Percentiles rank a stretch among this genome's conserved stretches.
These are phyloP conservation scores for Onychomys leucogaster DNA, from an alignment of 2,797 vertebrate genomes.

Conservation along the genomic window DNA sequence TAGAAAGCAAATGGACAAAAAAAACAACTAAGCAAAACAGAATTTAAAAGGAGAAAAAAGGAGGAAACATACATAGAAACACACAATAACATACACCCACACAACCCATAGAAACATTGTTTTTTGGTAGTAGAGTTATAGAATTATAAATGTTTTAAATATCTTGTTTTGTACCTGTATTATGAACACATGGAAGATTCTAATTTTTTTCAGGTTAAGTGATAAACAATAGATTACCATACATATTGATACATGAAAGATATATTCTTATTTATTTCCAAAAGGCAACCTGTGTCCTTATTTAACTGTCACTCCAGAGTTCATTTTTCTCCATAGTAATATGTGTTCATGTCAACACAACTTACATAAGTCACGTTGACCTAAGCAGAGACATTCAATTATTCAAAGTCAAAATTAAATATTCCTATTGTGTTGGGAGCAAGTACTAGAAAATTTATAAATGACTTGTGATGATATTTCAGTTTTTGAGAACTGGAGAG, in stretches of 20 bases:
- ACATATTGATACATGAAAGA: background rate
- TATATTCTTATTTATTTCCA: background rate
- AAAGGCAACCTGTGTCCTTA: background rate
- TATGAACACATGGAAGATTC: background rate
- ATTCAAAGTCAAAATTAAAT: background rate
- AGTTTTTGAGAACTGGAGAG: background rate
- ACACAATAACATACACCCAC: background rate
- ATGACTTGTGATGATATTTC: background rate
- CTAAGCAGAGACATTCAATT: background rate
- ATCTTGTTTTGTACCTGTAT: background rate
- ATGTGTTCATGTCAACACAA: background rate
- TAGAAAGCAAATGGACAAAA: background rate
- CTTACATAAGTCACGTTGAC: background rate
- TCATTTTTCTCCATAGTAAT: background rate
- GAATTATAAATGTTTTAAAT: constrained; percentile 9
- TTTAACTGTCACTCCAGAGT: background rate
- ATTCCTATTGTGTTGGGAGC: background rate
- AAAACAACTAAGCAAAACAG: background rate
- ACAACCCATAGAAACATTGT: background rate
- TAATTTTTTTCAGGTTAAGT: background rate
- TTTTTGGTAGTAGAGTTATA: background rate
- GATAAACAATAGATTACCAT: background rate
- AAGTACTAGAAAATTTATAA: constrained; percentile 36
- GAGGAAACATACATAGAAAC: background rate
- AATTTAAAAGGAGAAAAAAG: background rate